Evolutionary conservation across 2,888 invertebrate genomes (phyloP).

Genomic region (Seira musarum): DNA sequence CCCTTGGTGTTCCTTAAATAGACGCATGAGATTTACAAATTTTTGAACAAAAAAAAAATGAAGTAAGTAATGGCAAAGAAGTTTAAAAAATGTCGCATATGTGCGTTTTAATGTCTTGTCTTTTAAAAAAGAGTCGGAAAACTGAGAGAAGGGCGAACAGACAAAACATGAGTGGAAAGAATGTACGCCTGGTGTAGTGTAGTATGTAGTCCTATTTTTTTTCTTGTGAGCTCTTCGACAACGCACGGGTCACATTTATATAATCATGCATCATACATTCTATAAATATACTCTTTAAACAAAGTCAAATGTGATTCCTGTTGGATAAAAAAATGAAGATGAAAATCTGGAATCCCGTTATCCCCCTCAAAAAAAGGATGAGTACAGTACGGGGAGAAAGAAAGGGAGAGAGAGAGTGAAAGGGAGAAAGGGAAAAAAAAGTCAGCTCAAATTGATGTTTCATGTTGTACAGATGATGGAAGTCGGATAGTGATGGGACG

Average conservation of each 20-base stretch:
- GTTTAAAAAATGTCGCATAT: neutral
- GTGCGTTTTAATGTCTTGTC: neutral
- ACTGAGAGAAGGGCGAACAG: neutral
- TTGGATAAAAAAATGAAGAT: constrained; percentile 4
- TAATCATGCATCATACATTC: too few relatives aligned
- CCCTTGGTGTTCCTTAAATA: neutral
- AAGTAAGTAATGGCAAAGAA: neutral
- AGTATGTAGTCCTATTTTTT: neutral
- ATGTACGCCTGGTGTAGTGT: too few relatives aligned
- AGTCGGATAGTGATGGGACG: constrained; percentile 66
- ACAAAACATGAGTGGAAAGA: neutral
- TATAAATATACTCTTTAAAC: constrained; percentile 12
- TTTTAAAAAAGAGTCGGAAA: neutral
- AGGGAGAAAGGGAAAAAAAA: constrained; percentile 28
- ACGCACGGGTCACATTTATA: neutral
- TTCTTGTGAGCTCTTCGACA: neutral
- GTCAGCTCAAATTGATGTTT: constrained; percentile 63
- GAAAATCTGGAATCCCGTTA: constrained; percentile 42
- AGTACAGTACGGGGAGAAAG: constrained; percentile 17
- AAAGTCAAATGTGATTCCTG: constrained; percentile 14
- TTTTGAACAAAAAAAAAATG: neutral
- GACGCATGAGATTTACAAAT: neutral
- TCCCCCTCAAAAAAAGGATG: constrained; percentile 10
- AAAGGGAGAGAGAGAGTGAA: constrained; percentile 27
- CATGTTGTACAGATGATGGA: constrained; percentile 66